These are phyloP conservation scores for Octodon degus DNA, from an alignment of 2,113 vertebrate species.

Conservation along the genomic window DNA sequence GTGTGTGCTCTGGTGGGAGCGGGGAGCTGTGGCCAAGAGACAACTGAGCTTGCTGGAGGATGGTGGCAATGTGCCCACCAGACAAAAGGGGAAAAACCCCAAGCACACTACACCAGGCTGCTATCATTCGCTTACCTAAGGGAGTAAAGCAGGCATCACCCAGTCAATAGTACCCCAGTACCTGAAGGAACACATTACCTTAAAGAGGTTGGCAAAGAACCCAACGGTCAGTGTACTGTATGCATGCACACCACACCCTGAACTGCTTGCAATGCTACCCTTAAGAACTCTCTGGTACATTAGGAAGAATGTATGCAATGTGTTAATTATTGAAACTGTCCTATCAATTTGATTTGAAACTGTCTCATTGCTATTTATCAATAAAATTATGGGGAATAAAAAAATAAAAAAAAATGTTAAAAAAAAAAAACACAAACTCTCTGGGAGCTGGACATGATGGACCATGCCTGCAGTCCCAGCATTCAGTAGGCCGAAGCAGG, in stretches of 20 bases:
- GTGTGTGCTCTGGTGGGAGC: neutral
- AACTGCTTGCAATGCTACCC: neutral
- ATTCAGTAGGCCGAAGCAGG: neutral
- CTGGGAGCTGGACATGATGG: neutral
- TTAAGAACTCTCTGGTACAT: neutral
- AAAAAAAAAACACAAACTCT: neutral
- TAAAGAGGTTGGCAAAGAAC: neutral
- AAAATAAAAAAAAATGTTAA: too few species aligned
- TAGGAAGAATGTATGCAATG: too few species aligned
- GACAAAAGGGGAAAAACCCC: neutral
- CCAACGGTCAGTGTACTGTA: accelerated
- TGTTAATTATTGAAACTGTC: too few species aligned
- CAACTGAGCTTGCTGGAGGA: neutral
- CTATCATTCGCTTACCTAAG: neutral
- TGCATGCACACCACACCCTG: accelerated
- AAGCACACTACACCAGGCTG: accelerated
- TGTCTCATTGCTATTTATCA: too few species aligned
- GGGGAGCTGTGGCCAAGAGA: neutral
- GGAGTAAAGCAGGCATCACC: neutral
- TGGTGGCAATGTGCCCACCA: neutral
- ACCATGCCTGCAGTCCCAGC: neutral
- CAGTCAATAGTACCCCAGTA: neutral
- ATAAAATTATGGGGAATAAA: too few species aligned
- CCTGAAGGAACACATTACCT: neutral
- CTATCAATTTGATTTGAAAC: too few species aligned